Evolutionary conservation across 2,888 invertebrate species (phyloP).

Genomic region (Rhaphigaster nebulosa): DNA sequence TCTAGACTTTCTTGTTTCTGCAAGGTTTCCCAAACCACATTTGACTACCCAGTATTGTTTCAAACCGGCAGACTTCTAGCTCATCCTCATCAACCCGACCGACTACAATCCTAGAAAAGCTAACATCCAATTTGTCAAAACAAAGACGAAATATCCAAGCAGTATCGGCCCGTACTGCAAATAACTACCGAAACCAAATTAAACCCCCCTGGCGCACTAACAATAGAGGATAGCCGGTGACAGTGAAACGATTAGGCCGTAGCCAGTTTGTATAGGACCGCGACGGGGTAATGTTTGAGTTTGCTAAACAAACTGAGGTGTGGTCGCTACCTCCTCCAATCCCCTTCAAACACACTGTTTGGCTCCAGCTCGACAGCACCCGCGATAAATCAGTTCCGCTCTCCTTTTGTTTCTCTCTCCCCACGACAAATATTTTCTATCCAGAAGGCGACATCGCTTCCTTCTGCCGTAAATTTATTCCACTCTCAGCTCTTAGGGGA

Average conservation of each 20-base stretch:
- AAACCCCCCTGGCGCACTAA: background rate
- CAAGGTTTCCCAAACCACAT: background rate
- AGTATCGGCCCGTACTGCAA: background rate
- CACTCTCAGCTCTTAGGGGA: background rate
- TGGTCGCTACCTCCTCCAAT: constrained; percentile 1
- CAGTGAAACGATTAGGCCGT: constrained; percentile 41
- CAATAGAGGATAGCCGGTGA: constrained; percentile 30
- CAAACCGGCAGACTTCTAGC: background rate
- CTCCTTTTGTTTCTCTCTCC: background rate
- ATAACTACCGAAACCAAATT: constrained; percentile 35
- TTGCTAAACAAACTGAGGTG: constrained; percentile 51
- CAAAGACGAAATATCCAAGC: constrained; percentile 26
- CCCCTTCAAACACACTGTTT: constrained; percentile 19
- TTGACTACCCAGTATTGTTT: background rate
- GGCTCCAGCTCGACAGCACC: background rate
- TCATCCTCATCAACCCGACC: background rate
- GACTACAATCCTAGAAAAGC: background rate
- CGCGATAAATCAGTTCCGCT: constrained; percentile 12
- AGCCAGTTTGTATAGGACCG: constrained; percentile 44
- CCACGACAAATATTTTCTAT: constrained; percentile 16
- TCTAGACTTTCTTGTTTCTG: background rate
- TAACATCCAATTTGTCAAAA: background rate
- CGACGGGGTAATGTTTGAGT: constrained; percentile 41
- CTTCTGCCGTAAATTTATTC: background rate
- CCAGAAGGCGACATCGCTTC: background rate